Base-by-base conservation (phyloP, 35 echinoderm and acorn worm genomes). In the Lytechinus variegatus region DNA sequence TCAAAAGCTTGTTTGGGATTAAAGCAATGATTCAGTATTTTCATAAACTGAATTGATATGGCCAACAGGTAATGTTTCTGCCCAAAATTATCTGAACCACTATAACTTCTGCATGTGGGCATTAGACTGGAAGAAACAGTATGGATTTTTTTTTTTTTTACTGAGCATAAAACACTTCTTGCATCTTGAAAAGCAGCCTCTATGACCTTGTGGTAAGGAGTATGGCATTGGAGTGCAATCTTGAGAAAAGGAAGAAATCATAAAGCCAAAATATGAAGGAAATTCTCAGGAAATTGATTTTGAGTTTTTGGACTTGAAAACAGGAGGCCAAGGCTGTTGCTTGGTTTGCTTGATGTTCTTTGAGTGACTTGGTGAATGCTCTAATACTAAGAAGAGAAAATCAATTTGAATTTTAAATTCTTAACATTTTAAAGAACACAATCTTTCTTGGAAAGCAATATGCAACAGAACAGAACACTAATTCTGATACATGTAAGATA, bases 251-350 rank as follows among this genome's bases (percentile, higher is more conserved):
- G 66, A n/a, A 4, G 8, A 79, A 79, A 24, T 79, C n/a, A n/a
- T 79, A 79, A 44, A 79, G 16, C 66, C 66, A 16, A 79, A 71
- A 79, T 79, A 79, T 79, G 19, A 24, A 79, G 66, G 66, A 79
- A 79, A 79, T 79, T 79, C 66, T 79, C 66, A 79, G 66, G 66
- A 79, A 79, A 79, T 79, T 79, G 66, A 79, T 79, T 79, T 79
- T 24, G n/a, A 79, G 66, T 79, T 24, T 79, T 79, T 79, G 19
- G n/a, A 79, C 66, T 79, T 79, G 66, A 79, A 79, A 79, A 79
- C 66, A n/a, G 66, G 66, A 79, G 66, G 66, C 66, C 66, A 79
- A 79, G 66, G 66, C 14, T 79, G 66, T 24, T 16, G 14, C 66
- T 79, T 79, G 8, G 66, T 79, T 79, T 79, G 66, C 16, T n/a